Evolutionary conservation across 2,888 invertebrate genomes (phyloP).

Genomic region (Melolontha melolontha): DNA sequence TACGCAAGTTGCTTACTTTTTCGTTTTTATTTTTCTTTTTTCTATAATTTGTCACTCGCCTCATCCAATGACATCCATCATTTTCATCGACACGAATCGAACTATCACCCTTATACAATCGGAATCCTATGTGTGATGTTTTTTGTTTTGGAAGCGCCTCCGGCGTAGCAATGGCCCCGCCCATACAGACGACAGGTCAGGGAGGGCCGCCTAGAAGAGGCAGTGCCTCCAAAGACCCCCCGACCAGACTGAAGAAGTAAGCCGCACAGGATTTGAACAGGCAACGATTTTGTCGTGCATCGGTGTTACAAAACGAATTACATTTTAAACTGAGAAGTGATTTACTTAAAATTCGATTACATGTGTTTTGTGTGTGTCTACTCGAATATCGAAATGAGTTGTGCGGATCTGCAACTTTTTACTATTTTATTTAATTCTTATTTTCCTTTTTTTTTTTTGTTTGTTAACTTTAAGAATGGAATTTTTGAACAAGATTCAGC

Average conservation of each 20-base stretch:
- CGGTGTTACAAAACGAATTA: conserved; percentile 22
- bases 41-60: conserved; percentile 37
- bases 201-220: conserved; percentile 71
- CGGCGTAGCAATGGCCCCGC: conserved; percentile 68
- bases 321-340: conserved; percentile 21
- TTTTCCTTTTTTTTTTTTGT: conserved; percentile 23
- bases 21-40: conserved; percentile 46
- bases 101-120: conserved; percentile 44
- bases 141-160: conserved; percentile 68
- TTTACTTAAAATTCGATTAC: conserved; percentile 29
- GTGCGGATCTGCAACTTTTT: conserved; percentile 29
- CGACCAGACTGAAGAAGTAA: conserved; percentile 62
- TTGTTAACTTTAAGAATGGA: conserved; percentile 15
- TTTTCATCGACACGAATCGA: conserved; percentile 39
- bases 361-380: conserved; percentile 31
- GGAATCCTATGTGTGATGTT: conserved; percentile 65
- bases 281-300: conserved; percentile 32
- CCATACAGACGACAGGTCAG: conserved; percentile 70
- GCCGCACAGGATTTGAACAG: conserved; percentile 16
- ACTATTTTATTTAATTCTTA: conserved; percentile 20
- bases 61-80: conserved; percentile 42
- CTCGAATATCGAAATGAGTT: conserved; percentile 34
- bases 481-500: conserved; percentile 11
- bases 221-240: conserved; percentile 64
- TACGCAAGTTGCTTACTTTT: conserved; percentile 28